These are phyloP conservation scores for Pelobates fuscus DNA, from an alignment of 2,113 vertebrate genomes.

Conservation along the genomic window DNA sequence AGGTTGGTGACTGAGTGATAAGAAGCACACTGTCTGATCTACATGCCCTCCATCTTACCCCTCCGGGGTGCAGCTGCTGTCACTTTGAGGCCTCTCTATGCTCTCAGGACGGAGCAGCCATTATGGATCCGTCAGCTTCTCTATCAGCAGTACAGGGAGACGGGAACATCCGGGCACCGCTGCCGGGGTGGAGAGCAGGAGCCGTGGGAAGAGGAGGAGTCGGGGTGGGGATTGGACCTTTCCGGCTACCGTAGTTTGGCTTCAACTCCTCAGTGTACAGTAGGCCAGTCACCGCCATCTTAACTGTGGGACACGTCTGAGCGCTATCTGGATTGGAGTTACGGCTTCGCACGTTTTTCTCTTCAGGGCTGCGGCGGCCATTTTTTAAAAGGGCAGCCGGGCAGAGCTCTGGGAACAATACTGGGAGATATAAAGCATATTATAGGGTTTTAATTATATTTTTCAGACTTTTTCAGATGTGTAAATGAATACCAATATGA, in stretches of 20 bases:
- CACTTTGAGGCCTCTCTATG: neutral
- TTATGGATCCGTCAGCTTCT: slow-evolving; percentile 39
- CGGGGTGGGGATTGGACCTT: neutral
- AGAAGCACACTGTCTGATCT: neutral
- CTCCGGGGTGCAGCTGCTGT: neutral
- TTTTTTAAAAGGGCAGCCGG: slow-evolving; percentile 25
- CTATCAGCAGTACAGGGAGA: slow-evolving; percentile 43
- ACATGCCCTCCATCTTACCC: neutral
- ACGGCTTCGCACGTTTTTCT: neutral
- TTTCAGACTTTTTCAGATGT: no score
- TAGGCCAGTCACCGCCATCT: neutral
- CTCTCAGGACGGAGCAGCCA: slow-evolving; percentile 41
- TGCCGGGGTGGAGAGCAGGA: slow-evolving; percentile 24
- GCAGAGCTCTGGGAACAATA: neutral
- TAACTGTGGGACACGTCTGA: slow-evolving; percentile 9
- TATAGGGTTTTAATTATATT: no score
- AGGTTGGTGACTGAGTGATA: neutral
- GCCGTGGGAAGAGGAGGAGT: slow-evolving; percentile 35
- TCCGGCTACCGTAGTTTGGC: neutral
- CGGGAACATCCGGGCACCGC: slow-evolving; percentile 46
- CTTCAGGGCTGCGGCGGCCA: neutral
- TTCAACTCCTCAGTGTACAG: slow-evolving; percentile 7
- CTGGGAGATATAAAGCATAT: no score
- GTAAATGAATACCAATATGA: no score
- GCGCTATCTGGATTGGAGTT: neutral